Base-by-base conservation (phyloP, 2,113 vertebrate species). In the Centrocercus urophasianus region DNA sequence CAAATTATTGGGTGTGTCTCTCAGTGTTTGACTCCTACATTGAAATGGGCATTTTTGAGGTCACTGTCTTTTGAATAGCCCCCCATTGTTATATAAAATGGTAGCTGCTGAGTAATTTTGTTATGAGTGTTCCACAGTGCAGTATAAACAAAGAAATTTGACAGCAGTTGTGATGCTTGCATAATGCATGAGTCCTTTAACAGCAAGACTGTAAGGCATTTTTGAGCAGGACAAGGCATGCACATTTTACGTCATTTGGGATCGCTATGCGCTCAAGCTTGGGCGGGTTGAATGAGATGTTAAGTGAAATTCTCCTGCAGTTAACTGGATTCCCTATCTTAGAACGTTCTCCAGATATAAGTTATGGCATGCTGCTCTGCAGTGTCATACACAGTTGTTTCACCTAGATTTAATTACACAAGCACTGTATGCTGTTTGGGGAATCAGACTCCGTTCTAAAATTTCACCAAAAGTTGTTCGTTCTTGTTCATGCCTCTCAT, bases 371-470 rank as follows among this genome's bases (percentile, higher is more conserved):
- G 32, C 43, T 25, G 11, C 40, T 92, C 10, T 87, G 2, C 48
- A 75, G 59, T 0, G 0, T 83, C 67, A 24, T 1, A 9, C 74
- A 8, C 69, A 34, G 76, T 65, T 80, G 57, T 88, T 95, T 50
- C 78, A 75, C 43, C 45, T 80, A 74, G 88, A 18, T 90, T 72
- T 95, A 91, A 96, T 97, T 94, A 86, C 65, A 54, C 81, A 80
- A 90, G 16, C 72, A 8, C 40, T 84, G 15, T 74, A 48, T 73
- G 67, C 75, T 70, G 10, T 21, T 85, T 30, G 72, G 65, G n/a
- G 48, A 65, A 81, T 93, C 76, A 88, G 65, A 72, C 38, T 88
- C 74, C 17, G 2, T 69, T 28, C 43, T 88, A 28, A 90, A 81
- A 63, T 82, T 67, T 86, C 14, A 24, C 72, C 75, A 75, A 59